A percentile compares a stretch with the other conserved stretches of the same genome.
Conservation (phyloP, 2,113 vertebrate species). For the Pomatostomus ruficeps region DNA sequence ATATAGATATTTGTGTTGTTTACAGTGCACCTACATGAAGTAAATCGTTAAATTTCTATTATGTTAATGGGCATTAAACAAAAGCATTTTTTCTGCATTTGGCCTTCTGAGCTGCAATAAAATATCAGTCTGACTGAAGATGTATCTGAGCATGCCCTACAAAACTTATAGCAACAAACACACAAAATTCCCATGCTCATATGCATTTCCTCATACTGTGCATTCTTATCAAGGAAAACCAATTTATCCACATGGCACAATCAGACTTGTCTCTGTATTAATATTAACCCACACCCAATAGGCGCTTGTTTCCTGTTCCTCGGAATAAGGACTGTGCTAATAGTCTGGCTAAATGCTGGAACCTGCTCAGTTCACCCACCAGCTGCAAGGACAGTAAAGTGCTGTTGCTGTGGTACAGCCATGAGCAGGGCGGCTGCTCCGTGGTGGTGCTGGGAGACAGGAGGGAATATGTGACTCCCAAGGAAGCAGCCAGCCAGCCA, state of each 20-base stretch:
- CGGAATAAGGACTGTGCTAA: not conserved
- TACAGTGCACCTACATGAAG: not conserved
- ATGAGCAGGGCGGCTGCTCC: not conserved
- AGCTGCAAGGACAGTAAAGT: not conserved
- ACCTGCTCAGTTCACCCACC: not conserved
- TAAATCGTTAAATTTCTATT: not conserved
- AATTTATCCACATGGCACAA: not conserved
- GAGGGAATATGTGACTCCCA: accelerated
- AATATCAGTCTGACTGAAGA: not conserved
- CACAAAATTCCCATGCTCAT: not conserved
- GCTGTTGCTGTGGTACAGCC: not conserved
- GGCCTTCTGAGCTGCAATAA: not conserved
- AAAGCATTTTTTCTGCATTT: not conserved
- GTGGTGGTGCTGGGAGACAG: not conserved
- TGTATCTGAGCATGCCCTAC: not conserved
- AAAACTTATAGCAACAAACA: not conserved
- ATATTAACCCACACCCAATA: not conserved
- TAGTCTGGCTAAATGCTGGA: not conserved
- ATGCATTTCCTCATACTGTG: not conserved
- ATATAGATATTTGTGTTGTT: not conserved
- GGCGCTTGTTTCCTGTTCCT: not conserved
- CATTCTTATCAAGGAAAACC: not conserved
- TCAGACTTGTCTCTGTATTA: not conserved
- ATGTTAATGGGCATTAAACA: not conserved
- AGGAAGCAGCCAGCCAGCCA: not conserved